Percentiles rank a stretch among this genome's conserved stretches.
phyloP scores from a whole-genome alignment of 2,113 vertebrate species.

The Corapipo altera region DNA sequence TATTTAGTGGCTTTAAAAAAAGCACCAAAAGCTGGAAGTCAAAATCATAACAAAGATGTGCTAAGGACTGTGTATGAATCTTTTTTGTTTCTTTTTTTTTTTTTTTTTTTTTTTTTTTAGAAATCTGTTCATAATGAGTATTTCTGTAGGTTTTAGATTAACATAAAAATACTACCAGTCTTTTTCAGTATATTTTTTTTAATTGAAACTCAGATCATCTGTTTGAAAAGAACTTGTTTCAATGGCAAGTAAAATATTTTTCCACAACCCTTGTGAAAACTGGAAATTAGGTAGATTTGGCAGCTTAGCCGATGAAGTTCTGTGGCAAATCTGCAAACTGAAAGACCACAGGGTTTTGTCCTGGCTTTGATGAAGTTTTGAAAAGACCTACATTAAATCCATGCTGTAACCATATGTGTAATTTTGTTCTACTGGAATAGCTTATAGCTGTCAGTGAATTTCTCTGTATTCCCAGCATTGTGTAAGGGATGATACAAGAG shows the following conservation, averaged over 20 bases:
- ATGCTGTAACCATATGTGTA: conserved; percentile 20
- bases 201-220: neutral
- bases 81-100: neutral
- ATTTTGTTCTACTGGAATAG: conserved; percentile 33
- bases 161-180: neutral
- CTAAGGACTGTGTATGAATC: neutral
- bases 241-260: neutral
- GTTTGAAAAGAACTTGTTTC: neutral
- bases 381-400: conserved; percentile 45
- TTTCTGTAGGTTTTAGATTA: neutral
- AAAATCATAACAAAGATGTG: neutral
- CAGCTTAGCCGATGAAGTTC: neutral
- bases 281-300: conserved; percentile 14
- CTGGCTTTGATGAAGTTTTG: conserved; percentile 21
- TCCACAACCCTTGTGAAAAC: neutral
- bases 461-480: conserved; percentile 21
- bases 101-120: neutral
- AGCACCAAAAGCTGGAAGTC: neutral
- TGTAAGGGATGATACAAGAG: conserved; percentile 31
- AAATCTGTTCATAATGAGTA: neutral
- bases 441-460: conserved; percentile 53
- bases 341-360: conserved; percentile 24
- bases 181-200: neutral
- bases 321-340: neutral
- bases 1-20: conserved; percentile 10